Evolutionary conservation across 2,113 vertebrate species (phyloP).

Genomic region (Hippocampus barbouri): DNA sequence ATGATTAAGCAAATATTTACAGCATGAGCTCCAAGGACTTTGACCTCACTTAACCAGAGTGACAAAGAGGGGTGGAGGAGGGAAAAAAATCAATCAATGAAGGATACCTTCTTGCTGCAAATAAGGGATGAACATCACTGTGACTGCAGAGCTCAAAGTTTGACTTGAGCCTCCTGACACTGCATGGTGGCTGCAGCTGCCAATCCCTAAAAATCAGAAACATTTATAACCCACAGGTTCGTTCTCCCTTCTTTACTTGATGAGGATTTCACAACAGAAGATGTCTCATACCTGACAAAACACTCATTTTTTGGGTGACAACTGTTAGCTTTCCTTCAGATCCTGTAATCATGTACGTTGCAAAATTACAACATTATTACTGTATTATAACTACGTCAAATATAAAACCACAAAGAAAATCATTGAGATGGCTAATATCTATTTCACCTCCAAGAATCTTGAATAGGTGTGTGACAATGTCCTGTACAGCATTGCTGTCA

Average conservation of each 20-base stretch:
- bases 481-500: conserved; percentile 80
- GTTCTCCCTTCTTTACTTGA: background rate
- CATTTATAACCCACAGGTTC: background rate
- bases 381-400: background rate
- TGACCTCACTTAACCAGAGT: too few relatives aligned
- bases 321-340: conserved; percentile 93
- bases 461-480: conserved; percentile 84
- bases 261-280: too few relatives aligned
- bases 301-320: conserved; percentile 91
- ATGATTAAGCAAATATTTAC: too few relatives aligned
- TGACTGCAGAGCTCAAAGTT: conserved; percentile 76
- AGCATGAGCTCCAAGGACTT: too few relatives aligned
- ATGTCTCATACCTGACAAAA: conserved; percentile 83
- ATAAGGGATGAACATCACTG: conserved; percentile 90
- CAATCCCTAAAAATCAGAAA: conserved; percentile 76
- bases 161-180: conserved; percentile 89
- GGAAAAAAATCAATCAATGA: too few relatives aligned
- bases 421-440: background rate
- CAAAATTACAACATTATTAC: background rate
- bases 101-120: conserved; percentile 91
- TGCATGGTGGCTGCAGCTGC: conserved; percentile 87
- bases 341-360: conserved; percentile 65
- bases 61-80: too few relatives aligned
- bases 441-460: conserved; percentile 86
- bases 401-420: background rate